Conservation (phyloP, 2,888 invertebrate genomes). For the Lepidochitona cinerea region DNA sequence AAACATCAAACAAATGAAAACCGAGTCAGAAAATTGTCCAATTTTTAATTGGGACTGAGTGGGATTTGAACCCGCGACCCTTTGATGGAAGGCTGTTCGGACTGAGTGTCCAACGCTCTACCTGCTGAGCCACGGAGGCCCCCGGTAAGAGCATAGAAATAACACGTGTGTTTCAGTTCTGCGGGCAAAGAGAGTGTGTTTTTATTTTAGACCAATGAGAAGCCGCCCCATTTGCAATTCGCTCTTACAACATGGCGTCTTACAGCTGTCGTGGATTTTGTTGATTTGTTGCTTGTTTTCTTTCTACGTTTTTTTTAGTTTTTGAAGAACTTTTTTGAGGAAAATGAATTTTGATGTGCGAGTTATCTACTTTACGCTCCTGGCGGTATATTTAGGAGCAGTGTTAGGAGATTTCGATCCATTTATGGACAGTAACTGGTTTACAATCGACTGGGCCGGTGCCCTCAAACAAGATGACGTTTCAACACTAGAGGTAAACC, state of each 20-base stretch:
- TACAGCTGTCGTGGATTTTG: neutral
- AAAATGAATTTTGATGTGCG: neutral
- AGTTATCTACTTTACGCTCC: neutral
- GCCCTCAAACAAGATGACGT: too few relatives aligned
- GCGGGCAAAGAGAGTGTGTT: neutral
- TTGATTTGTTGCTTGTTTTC: neutral
- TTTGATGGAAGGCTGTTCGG: too few relatives aligned
- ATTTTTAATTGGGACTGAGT: too few relatives aligned
- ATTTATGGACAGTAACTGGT: constrained; percentile 56
- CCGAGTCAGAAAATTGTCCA: too few relatives aligned
- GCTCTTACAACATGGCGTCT: neutral
- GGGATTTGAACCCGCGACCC: too few relatives aligned
- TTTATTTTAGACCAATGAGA: neutral
- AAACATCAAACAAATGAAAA: too few relatives aligned
- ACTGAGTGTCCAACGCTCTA: too few relatives aligned
- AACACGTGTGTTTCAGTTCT: neutral
- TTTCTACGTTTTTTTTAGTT: neutral
- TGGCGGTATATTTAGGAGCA: neutral
- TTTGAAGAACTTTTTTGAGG: too few relatives aligned
- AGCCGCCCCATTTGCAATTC: neutral
- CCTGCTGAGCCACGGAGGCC: too few relatives aligned
- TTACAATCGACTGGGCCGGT: constrained; percentile 59
- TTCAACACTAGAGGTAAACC: constrained; percentile 25
- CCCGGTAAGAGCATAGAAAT: too few relatives aligned
- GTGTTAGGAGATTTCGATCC: constrained; percentile 46